A percentile compares a stretch with the other conserved stretches of the same genome.
Conservation (phyloP, 2,113 vertebrate species). For the Dipodomys spectabilis region DNA sequence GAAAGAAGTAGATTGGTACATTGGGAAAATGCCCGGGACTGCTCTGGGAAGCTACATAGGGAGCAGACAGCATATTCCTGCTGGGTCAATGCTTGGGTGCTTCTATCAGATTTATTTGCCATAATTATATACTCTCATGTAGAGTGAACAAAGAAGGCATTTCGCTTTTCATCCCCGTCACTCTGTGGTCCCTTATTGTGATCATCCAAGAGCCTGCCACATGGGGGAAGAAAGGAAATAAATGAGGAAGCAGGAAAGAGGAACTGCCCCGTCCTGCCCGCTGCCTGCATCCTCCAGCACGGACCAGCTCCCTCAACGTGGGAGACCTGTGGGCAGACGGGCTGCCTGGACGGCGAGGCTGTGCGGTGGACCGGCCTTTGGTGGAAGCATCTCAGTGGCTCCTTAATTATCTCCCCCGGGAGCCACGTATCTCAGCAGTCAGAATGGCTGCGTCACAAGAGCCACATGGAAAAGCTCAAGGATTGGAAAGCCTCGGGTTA, state of each 20-base stretch:
- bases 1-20: background rate
- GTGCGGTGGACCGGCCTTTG: conserved; percentile 72
- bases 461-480: conserved; percentile 44
- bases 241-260: conserved; percentile 81
- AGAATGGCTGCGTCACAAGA: conserved; percentile 41
- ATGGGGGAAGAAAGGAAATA: conserved; percentile 76
- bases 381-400: conserved; percentile 71
- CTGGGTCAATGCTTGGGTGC: background rate
- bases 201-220: conserved; percentile 69
- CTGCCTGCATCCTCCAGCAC: conserved; percentile 79
- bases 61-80: background rate
- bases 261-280: conserved; percentile 79
- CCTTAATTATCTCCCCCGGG: conserved; percentile 83
- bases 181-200: conserved; percentile 72
- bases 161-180: conserved; percentile 48
- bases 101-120: conserved; percentile 34
- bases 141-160: conserved; percentile 61
- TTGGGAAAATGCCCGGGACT: conserved; percentile 23
- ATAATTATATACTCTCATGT: conserved; percentile 31
- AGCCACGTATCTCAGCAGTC: conserved; percentile 73
- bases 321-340: conserved; percentile 85
- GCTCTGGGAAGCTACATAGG: background rate
- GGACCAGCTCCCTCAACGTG: conserved; percentile 80
- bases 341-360: conserved; percentile 73
- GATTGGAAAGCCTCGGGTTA: conserved; percentile 50